phyloP scores from a whole-genome alignment of 2,888 invertebrate species.

The Cremastobaeus sp. region DNA sequence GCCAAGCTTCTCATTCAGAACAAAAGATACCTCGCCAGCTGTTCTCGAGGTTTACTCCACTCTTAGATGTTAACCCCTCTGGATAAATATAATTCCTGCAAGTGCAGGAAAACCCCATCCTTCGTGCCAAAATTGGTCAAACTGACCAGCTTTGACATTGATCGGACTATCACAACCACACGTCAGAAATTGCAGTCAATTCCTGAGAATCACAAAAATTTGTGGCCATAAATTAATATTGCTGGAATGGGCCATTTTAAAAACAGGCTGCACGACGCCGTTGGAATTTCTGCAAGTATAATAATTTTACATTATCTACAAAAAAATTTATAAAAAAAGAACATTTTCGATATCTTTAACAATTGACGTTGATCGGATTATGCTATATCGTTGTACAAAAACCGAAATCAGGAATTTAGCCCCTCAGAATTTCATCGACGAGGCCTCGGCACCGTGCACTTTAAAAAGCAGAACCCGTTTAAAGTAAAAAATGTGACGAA shows the following conservation, averaged over 20 bases:
- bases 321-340: slow-evolving; percentile 4
- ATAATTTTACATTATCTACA: slow-evolving; percentile 15
- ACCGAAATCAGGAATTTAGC: slow-evolving; percentile 3
- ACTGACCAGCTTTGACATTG: neutral
- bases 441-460: slow-evolving; percentile 19
- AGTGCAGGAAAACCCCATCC: neutral
- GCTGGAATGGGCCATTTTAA: neutral
- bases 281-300: slow-evolving; percentile 23
- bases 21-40: slow-evolving; percentile 8
- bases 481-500: slow-evolving; percentile 8
- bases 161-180: slow-evolving; percentile 9
- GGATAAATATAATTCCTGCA: neutral
- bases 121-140: slow-evolving; percentile 16
- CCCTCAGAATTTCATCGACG: slow-evolving; percentile 26
- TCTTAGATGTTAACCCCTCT: slow-evolving; percentile 17
- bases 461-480: slow-evolving; percentile 13
- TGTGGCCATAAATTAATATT: neutral
- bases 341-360: slow-evolving; percentile 5
- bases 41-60: slow-evolving; percentile 3
- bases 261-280: slow-evolving; percentile 13
- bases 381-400: slow-evolving; percentile 17
- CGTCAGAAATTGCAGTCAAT: neutral
- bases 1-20: slow-evolving; percentile 3
- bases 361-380: slow-evolving; percentile 6
- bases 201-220: slow-evolving; percentile 7